These are phyloP conservation scores for Kryptopterus vitreolus DNA, from an alignment of 2,797 vertebrate genomes.

Conservation along the genomic window DNA sequence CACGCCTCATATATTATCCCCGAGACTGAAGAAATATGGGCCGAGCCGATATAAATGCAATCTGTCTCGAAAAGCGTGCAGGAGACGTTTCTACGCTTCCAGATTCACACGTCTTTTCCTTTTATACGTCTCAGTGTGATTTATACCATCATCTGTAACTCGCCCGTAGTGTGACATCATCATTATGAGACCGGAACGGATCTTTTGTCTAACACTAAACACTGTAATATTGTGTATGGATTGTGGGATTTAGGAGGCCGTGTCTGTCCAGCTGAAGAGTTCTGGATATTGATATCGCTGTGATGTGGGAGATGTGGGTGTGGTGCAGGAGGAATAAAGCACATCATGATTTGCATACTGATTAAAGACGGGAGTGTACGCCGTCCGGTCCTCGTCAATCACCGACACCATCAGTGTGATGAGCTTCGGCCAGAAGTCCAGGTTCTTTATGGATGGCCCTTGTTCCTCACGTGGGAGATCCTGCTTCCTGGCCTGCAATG, in stretches of 20 bases:
- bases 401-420: slow-evolving; percentile 98
- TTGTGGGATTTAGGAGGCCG: background rate
- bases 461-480: slow-evolving; percentile 92
- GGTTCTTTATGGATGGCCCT: slow-evolving; percentile 92
- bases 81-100: background rate
- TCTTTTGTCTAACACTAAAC: background rate
- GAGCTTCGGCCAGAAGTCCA: slow-evolving; percentile 98
- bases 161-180: background rate
- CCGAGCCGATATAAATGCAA: background rate
- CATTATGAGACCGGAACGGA: background rate
- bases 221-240: background rate
- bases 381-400: slow-evolving; percentile 94
- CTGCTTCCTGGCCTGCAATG: slow-evolving; percentile 85
- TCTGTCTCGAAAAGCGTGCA: no score
- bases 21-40: background rate
- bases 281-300: background rate
- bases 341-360: slow-evolving; percentile 81
- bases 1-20: background rate
- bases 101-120: background rate
- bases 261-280: background rate
- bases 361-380: slow-evolving; percentile 93
- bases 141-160: background rate
- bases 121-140: no score
- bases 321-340: background rate
- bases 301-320: background rate